These are phyloP conservation scores for Meloidogyne hapla DNA, from an alignment of 1,140 invertebrate genomes.

Conservation along the genomic window DNA sequence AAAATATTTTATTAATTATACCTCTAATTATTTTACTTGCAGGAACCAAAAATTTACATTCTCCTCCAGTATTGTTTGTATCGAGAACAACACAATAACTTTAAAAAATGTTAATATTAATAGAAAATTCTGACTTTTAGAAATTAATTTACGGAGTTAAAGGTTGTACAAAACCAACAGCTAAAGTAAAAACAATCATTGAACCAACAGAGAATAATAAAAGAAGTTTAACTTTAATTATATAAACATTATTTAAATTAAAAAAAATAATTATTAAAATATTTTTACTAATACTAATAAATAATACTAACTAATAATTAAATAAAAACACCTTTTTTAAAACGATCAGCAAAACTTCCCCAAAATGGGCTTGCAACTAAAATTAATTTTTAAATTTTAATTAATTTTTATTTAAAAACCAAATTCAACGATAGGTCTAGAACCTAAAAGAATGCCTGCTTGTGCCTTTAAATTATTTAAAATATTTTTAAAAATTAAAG, in stretches of 20 bases:
- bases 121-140: background rate
- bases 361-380: constrained; percentile 89
- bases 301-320: too few relatives aligned
- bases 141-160: constrained; percentile 74
- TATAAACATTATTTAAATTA: too few relatives aligned
- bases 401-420: background rate
- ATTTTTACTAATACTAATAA: too few relatives aligned
- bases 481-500: background rate
- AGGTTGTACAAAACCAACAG: constrained; percentile 89
- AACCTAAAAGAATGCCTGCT: constrained; percentile 73
- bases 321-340: constrained; percentile 66
- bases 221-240: constrained; percentile 75
- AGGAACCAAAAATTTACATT: constrained; percentile 55
- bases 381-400: background rate
- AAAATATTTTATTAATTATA: background rate
- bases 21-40: constrained; percentile 54
- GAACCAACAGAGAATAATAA: constrained; percentile 84
- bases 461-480: constrained; percentile 66
- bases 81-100: constrained; percentile 75
- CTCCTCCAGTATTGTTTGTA: constrained; percentile 68
- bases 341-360: constrained; percentile 83
- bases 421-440: constrained; percentile 93
- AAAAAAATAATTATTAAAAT: too few relatives aligned
- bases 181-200: constrained; percentile 94
- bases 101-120: background rate